A percentile compares a stretch with the other conserved stretches of the same genome.
phyloP scores from a whole-genome alignment of 2,797 vertebrate species.

The Thripadectes ignobilis region DNA sequence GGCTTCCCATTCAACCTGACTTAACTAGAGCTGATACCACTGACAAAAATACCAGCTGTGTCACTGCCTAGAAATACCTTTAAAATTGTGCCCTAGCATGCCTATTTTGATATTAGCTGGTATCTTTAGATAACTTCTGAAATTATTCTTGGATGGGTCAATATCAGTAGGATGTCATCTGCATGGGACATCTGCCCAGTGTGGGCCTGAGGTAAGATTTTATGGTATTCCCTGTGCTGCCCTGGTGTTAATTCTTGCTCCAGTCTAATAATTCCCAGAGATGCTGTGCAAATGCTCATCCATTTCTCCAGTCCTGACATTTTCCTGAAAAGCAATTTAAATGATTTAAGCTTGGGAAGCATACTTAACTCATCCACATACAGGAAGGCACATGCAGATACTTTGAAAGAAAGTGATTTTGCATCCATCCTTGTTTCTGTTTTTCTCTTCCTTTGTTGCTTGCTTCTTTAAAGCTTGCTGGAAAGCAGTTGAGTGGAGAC shows the following conservation, averaged over 20 bases:
- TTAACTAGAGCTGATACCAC: background rate
- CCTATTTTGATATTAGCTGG: background rate
- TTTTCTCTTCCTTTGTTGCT: background rate
- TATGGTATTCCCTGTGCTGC: background rate
- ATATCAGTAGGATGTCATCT: background rate
- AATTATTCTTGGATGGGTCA: background rate
- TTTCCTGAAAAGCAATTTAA: background rate
- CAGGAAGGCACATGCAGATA: accelerated
- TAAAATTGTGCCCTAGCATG: background rate
- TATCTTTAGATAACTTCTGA: background rate
- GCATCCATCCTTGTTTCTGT: background rate
- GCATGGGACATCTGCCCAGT: background rate
- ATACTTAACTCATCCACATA: background rate
- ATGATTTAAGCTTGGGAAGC: background rate
- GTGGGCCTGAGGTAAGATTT: background rate
- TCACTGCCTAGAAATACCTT: background rate
- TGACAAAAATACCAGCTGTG: background rate
- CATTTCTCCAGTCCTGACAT: background rate
- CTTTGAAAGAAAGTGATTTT: background rate
- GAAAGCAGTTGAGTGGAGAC: background rate
- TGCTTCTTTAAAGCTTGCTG: background rate
- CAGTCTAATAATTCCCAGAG: background rate
- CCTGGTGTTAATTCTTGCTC: background rate
- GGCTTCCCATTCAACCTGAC: background rate
- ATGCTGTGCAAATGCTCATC: background rate